phyloP scores from a whole-genome alignment of 2,113 vertebrate genomes.

The Brienomyrus longianalis region DNA sequence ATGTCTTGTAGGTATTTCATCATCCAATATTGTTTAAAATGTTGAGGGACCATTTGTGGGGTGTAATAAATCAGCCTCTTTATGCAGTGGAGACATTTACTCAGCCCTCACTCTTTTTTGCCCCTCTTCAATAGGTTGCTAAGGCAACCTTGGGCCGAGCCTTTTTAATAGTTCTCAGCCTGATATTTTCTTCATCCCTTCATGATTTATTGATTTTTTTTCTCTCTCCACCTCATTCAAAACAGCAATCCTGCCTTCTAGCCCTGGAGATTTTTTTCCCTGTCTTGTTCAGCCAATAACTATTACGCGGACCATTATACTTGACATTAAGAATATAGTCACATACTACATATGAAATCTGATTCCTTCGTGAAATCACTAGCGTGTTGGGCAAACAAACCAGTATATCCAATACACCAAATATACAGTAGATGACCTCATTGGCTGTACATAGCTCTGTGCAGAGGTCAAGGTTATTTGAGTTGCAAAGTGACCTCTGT shows the following conservation, averaged over 20 bases:
- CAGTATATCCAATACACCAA: not conserved
- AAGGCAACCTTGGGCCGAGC: slow-evolving; percentile 10
- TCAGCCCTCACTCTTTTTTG: not conserved
- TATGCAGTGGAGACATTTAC: not conserved
- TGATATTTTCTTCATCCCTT: slow-evolving; percentile 6
- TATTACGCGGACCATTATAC: not conserved
- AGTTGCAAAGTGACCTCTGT: too few species aligned
- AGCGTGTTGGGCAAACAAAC: not conserved
- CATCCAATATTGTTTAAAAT: not conserved
- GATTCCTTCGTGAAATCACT: not conserved
- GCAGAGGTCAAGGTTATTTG: too few species aligned
- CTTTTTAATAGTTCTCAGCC: slow-evolving; percentile 12
- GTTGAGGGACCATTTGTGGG: not conserved
- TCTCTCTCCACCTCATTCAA: not conserved
- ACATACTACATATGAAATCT: not conserved
- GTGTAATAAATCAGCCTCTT: not conserved
- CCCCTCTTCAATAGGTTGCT: slow-evolving; percentile 12
- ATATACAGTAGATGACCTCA: not conserved
- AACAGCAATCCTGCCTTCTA: not conserved
- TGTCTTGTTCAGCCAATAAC: not conserved
- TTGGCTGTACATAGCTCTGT: not conserved
- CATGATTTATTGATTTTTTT: slow-evolving; percentile 19
- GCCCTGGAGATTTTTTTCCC: not conserved
- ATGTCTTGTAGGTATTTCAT: not conserved
- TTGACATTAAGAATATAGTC: not conserved